Conservation (phyloP, 2,888 invertebrate species). For the Mimachlamys varia region DNA sequence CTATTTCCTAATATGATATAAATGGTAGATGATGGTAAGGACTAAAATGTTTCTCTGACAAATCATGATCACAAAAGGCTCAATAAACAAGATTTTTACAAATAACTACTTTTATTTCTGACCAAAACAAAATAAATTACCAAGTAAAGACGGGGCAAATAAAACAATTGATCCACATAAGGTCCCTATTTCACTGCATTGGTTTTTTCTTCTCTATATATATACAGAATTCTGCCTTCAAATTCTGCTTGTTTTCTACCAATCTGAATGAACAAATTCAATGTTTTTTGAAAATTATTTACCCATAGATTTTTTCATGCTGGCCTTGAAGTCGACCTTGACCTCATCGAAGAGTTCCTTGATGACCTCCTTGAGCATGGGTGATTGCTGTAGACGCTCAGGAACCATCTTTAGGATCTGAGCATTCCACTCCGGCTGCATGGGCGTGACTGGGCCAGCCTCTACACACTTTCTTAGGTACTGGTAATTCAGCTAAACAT, state of each 20-base stretch:
- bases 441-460: constrained; percentile 78
- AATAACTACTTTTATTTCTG: background rate
- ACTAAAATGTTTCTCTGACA: too few relatives aligned
- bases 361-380: constrained; percentile 69
- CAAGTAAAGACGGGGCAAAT: background rate
- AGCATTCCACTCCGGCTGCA: constrained; percentile 79
- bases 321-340: constrained; percentile 74
- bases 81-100: too few relatives aligned
- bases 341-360: constrained; percentile 78
- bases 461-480: constrained; percentile 80
- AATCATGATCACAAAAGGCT: too few relatives aligned
- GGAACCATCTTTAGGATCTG: constrained; percentile 79
- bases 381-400: constrained; percentile 69
- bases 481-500: constrained; percentile 78
- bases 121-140: background rate
- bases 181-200: too few relatives aligned
- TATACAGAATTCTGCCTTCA: too few relatives aligned
- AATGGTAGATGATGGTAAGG: too few relatives aligned
- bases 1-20: too few relatives aligned
- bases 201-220: too few relatives aligned
- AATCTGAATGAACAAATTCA: too few relatives aligned
- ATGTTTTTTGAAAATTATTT: constrained; percentile 43
- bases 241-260: too few relatives aligned
- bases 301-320: constrained; percentile 81
- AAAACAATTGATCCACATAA: background rate